Percentiles rank a stretch among this genome's conserved stretches.
phyloP scores from a whole-genome alignment of 2,888 invertebrate species.

The Antheraea assamensis region DNA sequence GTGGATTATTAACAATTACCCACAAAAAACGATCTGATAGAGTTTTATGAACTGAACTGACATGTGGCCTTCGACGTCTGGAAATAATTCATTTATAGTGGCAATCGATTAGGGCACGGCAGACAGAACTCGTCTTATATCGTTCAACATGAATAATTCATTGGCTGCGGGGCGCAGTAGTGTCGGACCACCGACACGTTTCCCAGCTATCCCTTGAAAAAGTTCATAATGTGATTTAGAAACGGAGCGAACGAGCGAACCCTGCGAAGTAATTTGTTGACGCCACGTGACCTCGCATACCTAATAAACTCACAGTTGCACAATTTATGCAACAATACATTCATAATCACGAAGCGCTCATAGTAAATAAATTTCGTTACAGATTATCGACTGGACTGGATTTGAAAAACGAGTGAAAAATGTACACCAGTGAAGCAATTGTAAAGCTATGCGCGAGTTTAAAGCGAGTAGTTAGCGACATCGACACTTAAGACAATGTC shows the following conservation, averaged over 20 bases:
- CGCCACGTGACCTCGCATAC: conserved; percentile 53
- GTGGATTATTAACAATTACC: conserved; percentile 42
- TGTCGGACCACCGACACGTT: conserved; percentile 25
- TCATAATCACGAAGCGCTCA: neutral
- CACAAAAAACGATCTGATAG: conserved; percentile 36
- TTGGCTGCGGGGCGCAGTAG: conserved; percentile 34
- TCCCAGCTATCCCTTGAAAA: conserved; percentile 46
- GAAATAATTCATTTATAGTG: conserved; percentile 57
- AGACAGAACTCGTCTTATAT: conserved; percentile 52
- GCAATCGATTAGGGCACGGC: conserved; percentile 54
- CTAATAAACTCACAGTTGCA: conserved; percentile 35
- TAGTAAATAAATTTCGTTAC: conserved; percentile 43
- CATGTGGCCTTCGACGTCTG: conserved; percentile 48
- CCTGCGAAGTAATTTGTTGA: conserved; percentile 53
- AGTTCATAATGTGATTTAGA: conserved; percentile 63
- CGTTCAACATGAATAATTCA: conserved; percentile 60
- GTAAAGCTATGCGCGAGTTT: conserved; percentile 44
- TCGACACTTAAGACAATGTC: conserved; percentile 63
- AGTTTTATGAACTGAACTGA: conserved; percentile 41
- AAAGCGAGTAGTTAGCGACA: conserved; percentile 56
- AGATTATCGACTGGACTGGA: conserved; percentile 40
- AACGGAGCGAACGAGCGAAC: conserved; percentile 43
- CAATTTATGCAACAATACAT: neutral
- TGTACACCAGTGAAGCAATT: conserved; percentile 51
- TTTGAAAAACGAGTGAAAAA: conserved; percentile 44